These are phyloP conservation scores for Saguinus imperator DNA, from an alignment of 2,113 vertebrate genomes.

Conservation along the genomic window DNA sequence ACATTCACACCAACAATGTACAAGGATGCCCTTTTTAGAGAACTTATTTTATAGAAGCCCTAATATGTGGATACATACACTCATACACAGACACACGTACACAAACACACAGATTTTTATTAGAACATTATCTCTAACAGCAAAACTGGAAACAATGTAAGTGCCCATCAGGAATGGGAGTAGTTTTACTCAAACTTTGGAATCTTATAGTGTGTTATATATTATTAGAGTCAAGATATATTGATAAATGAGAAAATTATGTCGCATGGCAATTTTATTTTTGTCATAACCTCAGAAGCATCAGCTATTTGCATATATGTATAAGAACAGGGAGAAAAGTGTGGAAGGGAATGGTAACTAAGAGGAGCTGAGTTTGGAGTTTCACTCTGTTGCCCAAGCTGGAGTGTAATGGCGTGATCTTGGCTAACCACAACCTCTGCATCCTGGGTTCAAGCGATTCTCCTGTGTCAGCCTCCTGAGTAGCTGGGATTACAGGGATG, in stretches of 20 bases:
- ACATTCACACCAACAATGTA: too few species aligned
- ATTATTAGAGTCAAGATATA: background rate
- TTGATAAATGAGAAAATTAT: conserved; percentile 4
- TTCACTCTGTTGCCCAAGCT: too few species aligned
- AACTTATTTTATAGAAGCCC: background rate
- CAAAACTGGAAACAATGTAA: background rate
- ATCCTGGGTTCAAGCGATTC: too few species aligned
- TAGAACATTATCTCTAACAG: background rate
- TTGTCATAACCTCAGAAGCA: background rate
- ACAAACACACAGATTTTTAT: background rate
- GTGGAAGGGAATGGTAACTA: background rate
- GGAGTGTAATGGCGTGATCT: too few species aligned
- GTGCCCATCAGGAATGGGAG: background rate
- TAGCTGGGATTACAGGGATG: too few species aligned
- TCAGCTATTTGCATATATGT: background rate
- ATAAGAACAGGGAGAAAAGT: background rate
- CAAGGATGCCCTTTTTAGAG: too few species aligned
- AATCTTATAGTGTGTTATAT: background rate
- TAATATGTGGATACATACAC: background rate
- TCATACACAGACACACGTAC: background rate
- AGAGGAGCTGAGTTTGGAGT: background rate
- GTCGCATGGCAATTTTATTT: background rate
- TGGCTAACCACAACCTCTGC: too few species aligned
- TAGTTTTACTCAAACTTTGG: background rate
- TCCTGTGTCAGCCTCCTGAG: too few species aligned